Conservation (phyloP, 2,797 vertebrate genomes). For the Ptychobarbus kaznakovi region DNA sequence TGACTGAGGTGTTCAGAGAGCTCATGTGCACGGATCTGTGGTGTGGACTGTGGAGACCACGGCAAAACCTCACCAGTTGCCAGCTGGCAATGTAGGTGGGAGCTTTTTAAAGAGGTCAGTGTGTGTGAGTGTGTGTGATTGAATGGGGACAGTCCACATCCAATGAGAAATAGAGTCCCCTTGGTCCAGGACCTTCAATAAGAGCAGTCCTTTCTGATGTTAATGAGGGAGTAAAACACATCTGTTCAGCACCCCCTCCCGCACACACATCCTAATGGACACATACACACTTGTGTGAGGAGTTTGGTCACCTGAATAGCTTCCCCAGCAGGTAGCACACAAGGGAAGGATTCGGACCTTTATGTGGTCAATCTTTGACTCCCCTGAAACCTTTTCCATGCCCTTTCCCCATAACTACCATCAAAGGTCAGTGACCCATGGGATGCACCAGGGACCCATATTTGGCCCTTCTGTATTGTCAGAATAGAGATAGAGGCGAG, state of each 20-base stretch:
- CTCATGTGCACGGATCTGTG: slow-evolving; percentile 77
- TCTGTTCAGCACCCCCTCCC: slow-evolving; percentile 84
- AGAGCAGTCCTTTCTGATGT: slow-evolving; percentile 89
- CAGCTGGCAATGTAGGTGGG: slow-evolving; percentile 83
- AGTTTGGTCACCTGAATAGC: slow-evolving; percentile 92
- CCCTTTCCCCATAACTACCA: slow-evolving; percentile 49
- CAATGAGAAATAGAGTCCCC: slow-evolving; percentile 84
- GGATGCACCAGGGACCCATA: slow-evolving; percentile 52
- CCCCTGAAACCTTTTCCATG: slow-evolving; percentile 20
- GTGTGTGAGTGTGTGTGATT: slow-evolving; percentile 54
- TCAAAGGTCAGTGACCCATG: slow-evolving; percentile 35
- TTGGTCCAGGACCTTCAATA: slow-evolving; percentile 85
- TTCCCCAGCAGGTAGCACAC: slow-evolving; percentile 91
- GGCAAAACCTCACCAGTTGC: slow-evolving; percentile 86
- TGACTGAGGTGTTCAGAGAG: slow-evolving; percentile 26
- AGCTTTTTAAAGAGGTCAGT: slow-evolving; percentile 67
- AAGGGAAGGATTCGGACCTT: slow-evolving; percentile 83
- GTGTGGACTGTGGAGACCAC: slow-evolving; percentile 83
- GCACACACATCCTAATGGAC: slow-evolving; percentile 49
- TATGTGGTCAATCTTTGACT: slow-evolving; percentile 71
- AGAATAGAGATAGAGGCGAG: neutral
- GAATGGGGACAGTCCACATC: slow-evolving; percentile 79
- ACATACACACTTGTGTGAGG: slow-evolving; percentile 68
- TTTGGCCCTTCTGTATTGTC: slow-evolving; percentile 33
- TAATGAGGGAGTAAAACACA: slow-evolving; percentile 94